Base-by-base conservation (phyloP, 2,888 invertebrate genomes). In the Hyalella azteca region DNA sequence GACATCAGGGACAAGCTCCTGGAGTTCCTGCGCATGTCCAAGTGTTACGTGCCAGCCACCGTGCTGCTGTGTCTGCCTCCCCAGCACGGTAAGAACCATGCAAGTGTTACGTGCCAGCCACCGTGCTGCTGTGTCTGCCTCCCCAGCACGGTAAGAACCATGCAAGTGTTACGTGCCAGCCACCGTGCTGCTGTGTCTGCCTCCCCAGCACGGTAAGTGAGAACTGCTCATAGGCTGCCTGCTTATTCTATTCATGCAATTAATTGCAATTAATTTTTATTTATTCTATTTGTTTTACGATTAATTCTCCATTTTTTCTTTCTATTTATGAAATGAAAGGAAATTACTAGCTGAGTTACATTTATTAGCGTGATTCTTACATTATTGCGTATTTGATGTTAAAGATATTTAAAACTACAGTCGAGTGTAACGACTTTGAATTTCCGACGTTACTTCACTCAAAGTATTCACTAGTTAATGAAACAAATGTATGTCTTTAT, bases 21-120 rank as follows among this genome's bases (percentile, higher is more conserved):
- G 26, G 90, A 92, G 59, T 95, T 97, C 88, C 89, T 98, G 48
- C 92, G 94, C 86, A 92, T 91, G 84, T 97, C 97, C 0, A 89
- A 90, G 13, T 89, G 92, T 87, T 98, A 97, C 86, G 93, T 93
- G 0, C 94, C 97, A 0, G 96, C 97, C 88, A 92, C 93, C 75
- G 93, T 97, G 0, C 89, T 97, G 36, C 90, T 93, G 32, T 93
- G 95, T 87, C 96, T 98, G 86, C 97, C 97, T 0, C 91, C 91
- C 59, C 93, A 96, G 45, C 45, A 45, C 15, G 13, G 41, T 75
- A 36, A 36, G 86, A n/a, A n/a, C n/a, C n/a, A n/a, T n/a, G n/a
- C 0, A 89, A 90, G 13, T 89, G 92, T 87, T 98, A 97, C 86
- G 93, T 93, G 0, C 94, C 97, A 0, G 96, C 97, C 88, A 92